phyloP scores from a whole-genome alignment of 2,888 invertebrate genomes.

The Entomobrya proxima region DNA sequence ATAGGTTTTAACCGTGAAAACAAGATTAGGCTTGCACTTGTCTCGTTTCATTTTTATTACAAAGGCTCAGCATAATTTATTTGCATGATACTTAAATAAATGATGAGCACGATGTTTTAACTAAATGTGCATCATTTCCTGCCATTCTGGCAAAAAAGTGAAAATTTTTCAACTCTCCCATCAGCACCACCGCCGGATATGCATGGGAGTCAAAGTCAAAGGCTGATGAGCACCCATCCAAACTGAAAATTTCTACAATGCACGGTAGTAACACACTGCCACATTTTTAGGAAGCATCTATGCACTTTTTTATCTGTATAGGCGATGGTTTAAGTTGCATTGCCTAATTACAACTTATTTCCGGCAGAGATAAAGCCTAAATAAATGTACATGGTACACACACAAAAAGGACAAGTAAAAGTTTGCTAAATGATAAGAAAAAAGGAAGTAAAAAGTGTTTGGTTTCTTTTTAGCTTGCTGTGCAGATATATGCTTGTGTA shows the following conservation, averaged over 20 bases:
- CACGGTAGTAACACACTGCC: neutral
- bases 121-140: slow-evolving; percentile 44
- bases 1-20: too few relatives aligned
- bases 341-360: slow-evolving; percentile 22
- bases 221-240: neutral
- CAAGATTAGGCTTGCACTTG: neutral
- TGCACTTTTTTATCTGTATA: slow-evolving; percentile 5
- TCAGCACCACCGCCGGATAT: slow-evolving; percentile 17
- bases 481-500: neutral
- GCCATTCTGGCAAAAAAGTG: slow-evolving; percentile 16
- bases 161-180: neutral
- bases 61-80: too few relatives aligned
- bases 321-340: slow-evolving; percentile 10
- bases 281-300: neutral
- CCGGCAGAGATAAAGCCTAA: neutral
- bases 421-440: slow-evolving; percentile 23
- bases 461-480: too few relatives aligned
- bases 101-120: neutral
- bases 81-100: too few relatives aligned
- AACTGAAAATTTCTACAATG: slow-evolving; percentile 21
- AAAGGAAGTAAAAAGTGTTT: neutral
- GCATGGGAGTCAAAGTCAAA: neutral
- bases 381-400: neutral
- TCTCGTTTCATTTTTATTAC: too few relatives aligned
- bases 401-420: neutral